A percentile compares a stretch with the other conserved stretches of the same genome.
phyloP scores from a whole-genome alignment of 2,888 invertebrate species.

The Lasioglossum leucozonium region DNA sequence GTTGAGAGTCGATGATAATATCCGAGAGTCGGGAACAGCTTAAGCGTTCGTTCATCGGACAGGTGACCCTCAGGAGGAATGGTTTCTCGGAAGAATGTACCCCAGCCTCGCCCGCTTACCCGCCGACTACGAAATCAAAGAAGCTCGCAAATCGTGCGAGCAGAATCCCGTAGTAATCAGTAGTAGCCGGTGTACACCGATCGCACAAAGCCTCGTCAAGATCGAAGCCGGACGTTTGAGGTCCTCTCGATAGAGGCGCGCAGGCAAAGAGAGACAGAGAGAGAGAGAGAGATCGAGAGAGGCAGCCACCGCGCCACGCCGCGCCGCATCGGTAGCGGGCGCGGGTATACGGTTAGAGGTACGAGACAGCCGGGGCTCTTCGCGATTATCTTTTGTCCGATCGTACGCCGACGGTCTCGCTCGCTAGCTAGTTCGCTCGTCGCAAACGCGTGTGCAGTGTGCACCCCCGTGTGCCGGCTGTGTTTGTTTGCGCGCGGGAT shows the following conservation, averaged over 20 bases:
- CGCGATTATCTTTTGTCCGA: conserved; percentile 72
- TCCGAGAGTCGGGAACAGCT: too few species aligned
- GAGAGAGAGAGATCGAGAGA: too few species aligned
- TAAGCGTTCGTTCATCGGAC: too few species aligned
- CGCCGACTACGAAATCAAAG: neutral
- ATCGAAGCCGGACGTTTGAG: conserved; percentile 1
- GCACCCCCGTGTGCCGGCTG: conserved; percentile 8
- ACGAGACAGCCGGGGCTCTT: conserved; percentile 34
- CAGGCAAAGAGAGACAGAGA: neutral
- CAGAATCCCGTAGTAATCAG: neutral
- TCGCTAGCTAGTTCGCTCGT: neutral
- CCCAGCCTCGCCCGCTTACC: neutral
- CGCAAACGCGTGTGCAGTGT: conserved; percentile 24
- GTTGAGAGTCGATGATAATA: too few species aligned
- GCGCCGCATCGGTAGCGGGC: neutral
- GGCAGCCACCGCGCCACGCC: too few species aligned
- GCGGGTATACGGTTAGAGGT: neutral
- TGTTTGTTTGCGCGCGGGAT: conserved; percentile 25
- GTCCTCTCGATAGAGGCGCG: neutral
- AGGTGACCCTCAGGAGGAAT: too few species aligned
- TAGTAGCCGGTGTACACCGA: neutral
- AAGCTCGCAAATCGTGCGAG: neutral
- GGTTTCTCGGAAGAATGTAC: neutral
- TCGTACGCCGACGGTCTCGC: conserved; percentile 40
- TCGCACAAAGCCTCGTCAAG: neutral